Conservation (phyloP, 2,797 vertebrate genomes). For the Threskiornis aethiopicus region DNA sequence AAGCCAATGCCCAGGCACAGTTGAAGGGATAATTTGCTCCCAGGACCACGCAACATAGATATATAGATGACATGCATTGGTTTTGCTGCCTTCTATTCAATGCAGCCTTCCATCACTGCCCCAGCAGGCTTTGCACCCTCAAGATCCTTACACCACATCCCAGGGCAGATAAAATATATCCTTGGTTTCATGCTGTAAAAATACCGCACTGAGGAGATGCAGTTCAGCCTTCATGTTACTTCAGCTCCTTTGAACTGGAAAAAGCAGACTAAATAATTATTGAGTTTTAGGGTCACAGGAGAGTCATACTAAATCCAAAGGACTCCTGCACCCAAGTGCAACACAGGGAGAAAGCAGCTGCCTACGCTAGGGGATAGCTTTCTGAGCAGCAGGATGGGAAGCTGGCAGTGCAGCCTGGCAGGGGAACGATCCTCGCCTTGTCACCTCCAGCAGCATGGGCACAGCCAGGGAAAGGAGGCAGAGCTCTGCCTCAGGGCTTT, state of each 20-base stretch:
- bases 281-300: neutral
- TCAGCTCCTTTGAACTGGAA: neutral
- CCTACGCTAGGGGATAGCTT: rapidly evolving
- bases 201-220: neutral
- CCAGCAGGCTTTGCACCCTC: neutral
- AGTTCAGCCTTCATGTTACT: neutral
- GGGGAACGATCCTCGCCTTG: neutral
- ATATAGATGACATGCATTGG: neutral
- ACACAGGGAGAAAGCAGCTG: neutral
- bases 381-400: neutral
- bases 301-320: neutral
- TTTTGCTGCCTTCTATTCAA: neutral
- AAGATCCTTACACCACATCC: neutral
- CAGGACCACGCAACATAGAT: rapidly evolving
- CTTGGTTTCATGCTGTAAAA: neutral
- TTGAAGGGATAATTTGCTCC: neutral
- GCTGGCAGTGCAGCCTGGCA: neutral
- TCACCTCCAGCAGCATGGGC: neutral
- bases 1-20: neutral
- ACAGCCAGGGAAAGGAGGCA: neutral
- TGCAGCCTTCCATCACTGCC: neutral
- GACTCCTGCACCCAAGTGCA: neutral
- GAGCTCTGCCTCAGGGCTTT: neutral
- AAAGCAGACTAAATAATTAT: neutral
- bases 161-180: neutral